Percentiles rank a stretch among this genome's conserved stretches.
Evolutionary conservation across 2,888 invertebrate genomes (phyloP).

Genomic region (Cephus pygmeus): DNA sequence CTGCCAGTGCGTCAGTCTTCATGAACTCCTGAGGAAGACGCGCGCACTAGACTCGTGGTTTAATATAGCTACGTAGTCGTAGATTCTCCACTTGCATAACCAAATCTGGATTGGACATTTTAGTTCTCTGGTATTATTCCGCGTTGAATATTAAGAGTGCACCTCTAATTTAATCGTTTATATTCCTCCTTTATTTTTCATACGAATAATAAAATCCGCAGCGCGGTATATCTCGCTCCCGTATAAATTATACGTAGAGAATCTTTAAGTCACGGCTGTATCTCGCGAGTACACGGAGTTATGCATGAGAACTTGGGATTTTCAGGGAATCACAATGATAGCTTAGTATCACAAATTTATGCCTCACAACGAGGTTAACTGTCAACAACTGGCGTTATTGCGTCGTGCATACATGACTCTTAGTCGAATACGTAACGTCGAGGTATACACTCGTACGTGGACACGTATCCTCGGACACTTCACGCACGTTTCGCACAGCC

Average conservation of each 20-base stretch:
- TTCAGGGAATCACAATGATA: background rate
- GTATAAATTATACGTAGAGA: background rate
- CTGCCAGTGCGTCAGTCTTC: conserved; percentile 1
- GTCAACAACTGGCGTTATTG: conserved; percentile 15
- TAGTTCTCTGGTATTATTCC: background rate
- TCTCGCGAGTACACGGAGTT: background rate
- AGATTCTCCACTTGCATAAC: conserved; percentile 41
- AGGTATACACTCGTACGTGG: background rate
- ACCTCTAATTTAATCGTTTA: background rate
- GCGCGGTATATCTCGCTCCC: background rate
- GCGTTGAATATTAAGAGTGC: background rate
- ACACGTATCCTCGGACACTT: background rate
- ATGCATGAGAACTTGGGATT: background rate
- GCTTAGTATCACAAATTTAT: conserved; percentile 10
- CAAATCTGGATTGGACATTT: conserved; percentile 36
- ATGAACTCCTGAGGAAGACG: conserved; percentile 10
- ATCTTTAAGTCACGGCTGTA: background rate
- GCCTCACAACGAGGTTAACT: conserved; percentile 22
- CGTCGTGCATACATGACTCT: background rate
- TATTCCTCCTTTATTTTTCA: background rate
- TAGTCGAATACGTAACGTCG: background rate
- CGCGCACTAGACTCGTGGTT: conserved; percentile 27
- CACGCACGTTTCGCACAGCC: background rate
- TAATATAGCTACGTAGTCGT: conserved; percentile 41
- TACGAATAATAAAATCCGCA: background rate